Evolutionary conservation across 2,888 invertebrate species (phyloP).

Genomic region (Tenodera sinensis): DNA sequence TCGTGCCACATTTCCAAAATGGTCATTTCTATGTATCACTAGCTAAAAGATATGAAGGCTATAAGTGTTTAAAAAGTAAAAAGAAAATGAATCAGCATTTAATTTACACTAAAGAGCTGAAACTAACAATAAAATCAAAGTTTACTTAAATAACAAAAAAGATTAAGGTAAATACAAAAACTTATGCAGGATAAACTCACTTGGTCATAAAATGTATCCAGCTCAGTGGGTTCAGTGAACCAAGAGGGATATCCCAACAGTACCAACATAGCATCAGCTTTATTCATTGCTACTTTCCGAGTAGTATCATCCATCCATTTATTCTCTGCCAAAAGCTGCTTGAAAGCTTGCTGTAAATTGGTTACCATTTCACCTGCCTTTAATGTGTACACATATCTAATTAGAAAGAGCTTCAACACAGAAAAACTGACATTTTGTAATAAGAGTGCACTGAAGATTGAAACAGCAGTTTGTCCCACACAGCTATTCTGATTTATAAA

Average conservation of each 20-base stretch:
- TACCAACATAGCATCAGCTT: conserved; percentile 24
- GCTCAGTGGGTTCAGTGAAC: background rate
- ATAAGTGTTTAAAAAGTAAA: background rate
- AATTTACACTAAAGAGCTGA: too few species aligned
- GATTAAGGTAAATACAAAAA: background rate
- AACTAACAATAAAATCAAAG: background rate
- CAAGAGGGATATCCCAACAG: conserved; percentile 30
- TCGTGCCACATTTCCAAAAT: conserved; percentile 37
- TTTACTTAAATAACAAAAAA: too few species aligned
- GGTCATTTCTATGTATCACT: conserved; percentile 23
- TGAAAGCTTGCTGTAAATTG: conserved; percentile 48
- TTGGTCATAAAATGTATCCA: background rate
- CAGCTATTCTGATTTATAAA: too few species aligned
- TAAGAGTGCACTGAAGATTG: too few species aligned
- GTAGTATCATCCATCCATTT: conserved; percentile 29
- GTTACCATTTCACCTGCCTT: conserved; percentile 42
- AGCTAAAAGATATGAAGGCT: conserved; percentile 27
- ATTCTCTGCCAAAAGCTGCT: conserved; percentile 38
- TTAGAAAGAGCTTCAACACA: conserved; percentile 25
- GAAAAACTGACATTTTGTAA: too few species aligned
- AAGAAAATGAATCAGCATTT: too few species aligned
- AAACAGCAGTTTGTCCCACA: too few species aligned
- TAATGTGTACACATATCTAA: background rate
- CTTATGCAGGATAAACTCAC: background rate
- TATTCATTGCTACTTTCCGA: conserved; percentile 4